Base-by-base conservation (phyloP, 1,140 invertebrate species). In the Aplysia californica region DNA sequence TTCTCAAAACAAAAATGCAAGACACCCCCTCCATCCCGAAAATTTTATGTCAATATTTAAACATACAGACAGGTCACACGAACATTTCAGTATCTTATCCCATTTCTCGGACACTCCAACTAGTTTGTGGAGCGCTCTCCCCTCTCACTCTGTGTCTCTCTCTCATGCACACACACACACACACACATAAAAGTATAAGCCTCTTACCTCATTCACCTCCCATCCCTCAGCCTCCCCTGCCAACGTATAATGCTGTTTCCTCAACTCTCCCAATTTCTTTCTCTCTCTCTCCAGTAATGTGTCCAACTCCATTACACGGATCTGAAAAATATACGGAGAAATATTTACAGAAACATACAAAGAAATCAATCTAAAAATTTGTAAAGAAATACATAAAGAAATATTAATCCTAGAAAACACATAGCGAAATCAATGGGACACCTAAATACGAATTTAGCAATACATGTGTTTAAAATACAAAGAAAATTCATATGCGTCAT, bases 171-270 rank as follows among this genome's bases (percentile, higher is more conserved):
- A n/a, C n/a, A n/a, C n/a, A n/a, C 21, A 10, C 18, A 35, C 6
- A 33, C 10, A 10, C 21, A 29, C 18, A 10, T 21, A 35, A 31
- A 67, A 26, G 38, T 10, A 15, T n/a, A 10, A 35, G 21, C n/a
- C 6, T 26, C 75, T 65, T 20, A 77, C 76, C 56, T 77, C 38
- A 72, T 67, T 64, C 23, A 84, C 80, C 38, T 88, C 87, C 82
- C 83, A 84, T 15, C 87, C 87, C 78, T 88, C 88, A 50, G 80
- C 79, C 64, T 89, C 89, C n/a, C 85, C 88, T 18, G 87, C 95
- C 83, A 97, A 91, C 84, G 95, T 94, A 91, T 99, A 99, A 91
- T 99, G 97, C 82, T 96, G 93, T 87, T 95, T 95, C 70, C 98
- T 91, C 36, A 99, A 91, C 70, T 96, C 94, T 20, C 96, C 92